Evolutionary conservation across 2,113 vertebrate genomes (phyloP).

Genomic region (Nestor notabilis): DNA sequence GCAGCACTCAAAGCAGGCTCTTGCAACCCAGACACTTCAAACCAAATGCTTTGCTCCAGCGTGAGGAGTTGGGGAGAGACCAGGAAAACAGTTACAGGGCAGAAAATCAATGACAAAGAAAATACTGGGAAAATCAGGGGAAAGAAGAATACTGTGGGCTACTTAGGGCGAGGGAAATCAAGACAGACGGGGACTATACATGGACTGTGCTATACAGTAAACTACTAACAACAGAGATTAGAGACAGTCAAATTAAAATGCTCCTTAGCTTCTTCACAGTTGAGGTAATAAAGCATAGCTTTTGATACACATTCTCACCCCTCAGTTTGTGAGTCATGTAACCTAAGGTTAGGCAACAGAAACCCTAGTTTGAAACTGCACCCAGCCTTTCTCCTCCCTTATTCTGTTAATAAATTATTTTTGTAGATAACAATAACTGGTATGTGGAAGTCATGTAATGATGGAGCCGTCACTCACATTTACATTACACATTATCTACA

Average conservation of each 20-base stretch:
- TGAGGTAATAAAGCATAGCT: not conserved
- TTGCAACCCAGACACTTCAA: not conserved
- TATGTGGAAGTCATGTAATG: not conserved
- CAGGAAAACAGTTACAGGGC: not conserved
- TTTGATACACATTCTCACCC: not conserved
- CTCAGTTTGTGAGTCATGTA: not conserved
- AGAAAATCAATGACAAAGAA: not conserved
- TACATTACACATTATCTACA: not conserved
- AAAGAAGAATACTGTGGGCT: not conserved
- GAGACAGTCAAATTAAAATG: not conserved
- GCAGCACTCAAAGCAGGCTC: not conserved
- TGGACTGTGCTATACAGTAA: not conserved
- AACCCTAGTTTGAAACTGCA: not conserved
- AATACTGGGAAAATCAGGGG: not conserved
- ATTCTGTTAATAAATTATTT: conserved; percentile 58
- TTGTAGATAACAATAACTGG: not conserved
- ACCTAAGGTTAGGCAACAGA: not conserved
- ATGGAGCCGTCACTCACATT: not conserved
- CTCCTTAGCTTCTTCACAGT: not conserved
- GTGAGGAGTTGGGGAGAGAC: not conserved
- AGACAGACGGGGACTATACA: not conserved
- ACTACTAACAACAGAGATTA: not conserved
- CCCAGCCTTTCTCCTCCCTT: not conserved
- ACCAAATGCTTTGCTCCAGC: not conserved
- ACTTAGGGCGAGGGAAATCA: not conserved